Conservation (phyloP, 2,797 vertebrate genomes). For the Sebastes steindachneri region DNA sequence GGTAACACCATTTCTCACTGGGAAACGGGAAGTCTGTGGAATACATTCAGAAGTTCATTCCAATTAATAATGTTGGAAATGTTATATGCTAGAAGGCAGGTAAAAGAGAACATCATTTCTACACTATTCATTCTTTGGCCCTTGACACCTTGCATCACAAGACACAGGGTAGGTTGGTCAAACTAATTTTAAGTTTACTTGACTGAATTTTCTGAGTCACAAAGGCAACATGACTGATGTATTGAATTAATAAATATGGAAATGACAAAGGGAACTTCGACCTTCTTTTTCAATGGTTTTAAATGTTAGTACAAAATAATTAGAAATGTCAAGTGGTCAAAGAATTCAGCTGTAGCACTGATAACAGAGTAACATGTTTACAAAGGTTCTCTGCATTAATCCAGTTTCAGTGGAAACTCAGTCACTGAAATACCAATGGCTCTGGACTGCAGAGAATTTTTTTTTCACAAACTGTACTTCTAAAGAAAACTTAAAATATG, state of each 20-base stretch:
- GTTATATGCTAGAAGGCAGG: slow-evolving; percentile 13
- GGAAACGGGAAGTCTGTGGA: slow-evolving; percentile 10
- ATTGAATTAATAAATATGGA: not conserved
- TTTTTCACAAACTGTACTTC: not conserved
- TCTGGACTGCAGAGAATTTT: not conserved
- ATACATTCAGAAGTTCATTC: slow-evolving; percentile 31
- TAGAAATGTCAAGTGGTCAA: not conserved
- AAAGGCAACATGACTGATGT: slow-evolving; percentile 4
- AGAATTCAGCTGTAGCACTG: not conserved
- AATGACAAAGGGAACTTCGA: not conserved
- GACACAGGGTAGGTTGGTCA: slow-evolving; percentile 14
- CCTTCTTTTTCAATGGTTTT: not conserved
- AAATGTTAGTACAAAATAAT: not conserved
- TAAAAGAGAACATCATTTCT: slow-evolving; percentile 8
- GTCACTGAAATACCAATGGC: not conserved
- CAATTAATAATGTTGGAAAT: slow-evolving; percentile 41
- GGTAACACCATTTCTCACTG: slow-evolving; percentile 19
- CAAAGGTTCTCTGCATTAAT: not conserved
- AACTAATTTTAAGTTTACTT: slow-evolving; percentile 46
- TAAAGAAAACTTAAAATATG: too few relatives aligned
- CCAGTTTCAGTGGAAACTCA: not conserved
- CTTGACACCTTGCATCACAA: slow-evolving; percentile 14
- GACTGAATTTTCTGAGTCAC: slow-evolving; percentile 32
- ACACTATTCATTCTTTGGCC: slow-evolving; percentile 8
- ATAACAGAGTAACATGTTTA: not conserved